Percentiles rank a stretch among this genome's conserved stretches.
Evolutionary conservation across 64 coral and sea anemone species (phyloP).

Genomic region (Montipora capricornis): DNA sequence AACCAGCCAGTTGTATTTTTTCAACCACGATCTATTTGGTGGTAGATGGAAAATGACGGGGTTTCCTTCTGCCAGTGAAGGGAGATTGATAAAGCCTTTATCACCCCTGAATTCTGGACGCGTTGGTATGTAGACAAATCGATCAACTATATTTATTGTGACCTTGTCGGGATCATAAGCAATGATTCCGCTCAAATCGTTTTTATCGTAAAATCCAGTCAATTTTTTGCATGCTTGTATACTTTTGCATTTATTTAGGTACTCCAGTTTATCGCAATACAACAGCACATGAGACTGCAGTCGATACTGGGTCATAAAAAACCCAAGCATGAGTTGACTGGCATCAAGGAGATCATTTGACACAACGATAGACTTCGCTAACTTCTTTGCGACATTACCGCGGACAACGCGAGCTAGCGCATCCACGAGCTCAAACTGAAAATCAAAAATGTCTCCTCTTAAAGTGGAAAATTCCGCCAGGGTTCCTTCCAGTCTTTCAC

Average conservation of each 20-base stretch:
- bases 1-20: constrained; percentile 17
- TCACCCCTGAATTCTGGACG: constrained; percentile 22
- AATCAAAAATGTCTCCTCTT: constrained; percentile 75
- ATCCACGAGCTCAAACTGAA: constrained; percentile 69
- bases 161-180: not conserved
- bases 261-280: too few species aligned
- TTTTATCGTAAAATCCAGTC: constrained; percentile 33
- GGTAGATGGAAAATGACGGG: constrained; percentile 28
- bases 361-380: too few species aligned
- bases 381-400: too few species aligned
- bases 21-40: constrained; percentile 18
- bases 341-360: constrained; percentile 1
- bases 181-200: constrained; percentile 3
- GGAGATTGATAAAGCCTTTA: constrained; percentile 59
- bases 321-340: constrained; percentile 23
- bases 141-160: not conserved
- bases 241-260: constrained; percentile 5
- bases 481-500: constrained; percentile 53
- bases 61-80: constrained; percentile 4
- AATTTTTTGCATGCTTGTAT: not conserved
- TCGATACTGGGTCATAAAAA: not conserved
- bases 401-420: too few species aligned
- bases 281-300: too few species aligned
- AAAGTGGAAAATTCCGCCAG: constrained; percentile 54
- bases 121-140: constrained; percentile 67